Percentiles rank a stretch among this genome's conserved stretches.
Conservation (phyloP, 2,797 vertebrate genomes). For the Sebastolobus alascanus region DNA sequence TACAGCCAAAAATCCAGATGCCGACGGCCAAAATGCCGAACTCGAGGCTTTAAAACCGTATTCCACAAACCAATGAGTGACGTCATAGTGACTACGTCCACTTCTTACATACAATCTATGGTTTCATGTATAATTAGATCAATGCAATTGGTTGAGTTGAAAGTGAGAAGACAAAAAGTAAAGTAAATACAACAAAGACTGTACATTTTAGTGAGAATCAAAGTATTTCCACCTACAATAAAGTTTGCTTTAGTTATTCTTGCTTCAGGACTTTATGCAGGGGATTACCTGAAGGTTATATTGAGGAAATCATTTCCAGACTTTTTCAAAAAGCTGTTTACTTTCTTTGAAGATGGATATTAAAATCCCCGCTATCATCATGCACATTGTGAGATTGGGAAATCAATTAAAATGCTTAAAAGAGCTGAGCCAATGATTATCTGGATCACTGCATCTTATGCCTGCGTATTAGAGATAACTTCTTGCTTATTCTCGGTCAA, state of each 20-base stretch:
- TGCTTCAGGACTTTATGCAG: background rate
- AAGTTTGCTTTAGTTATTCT: background rate
- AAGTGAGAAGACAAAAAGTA: background rate
- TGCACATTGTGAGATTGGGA: constrained; percentile 9
- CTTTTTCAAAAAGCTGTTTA: constrained; percentile 11
- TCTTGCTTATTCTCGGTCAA: background rate
- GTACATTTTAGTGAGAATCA: background rate
- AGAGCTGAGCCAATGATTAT: constrained; percentile 16
- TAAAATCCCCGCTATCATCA: constrained; percentile 21
- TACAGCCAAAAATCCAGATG: too few species aligned
- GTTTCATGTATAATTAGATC: background rate
- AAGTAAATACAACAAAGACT: constrained; percentile 14
- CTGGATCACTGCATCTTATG: background rate
- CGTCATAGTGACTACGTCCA: too few species aligned
- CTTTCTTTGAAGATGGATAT: constrained; percentile 33
- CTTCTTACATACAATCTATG: too few species aligned
- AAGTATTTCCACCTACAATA: background rate
- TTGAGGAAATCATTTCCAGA: constrained; percentile 24
- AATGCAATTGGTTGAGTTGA: background rate
- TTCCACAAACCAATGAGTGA: too few species aligned
- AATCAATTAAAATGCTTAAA: constrained; percentile 34
- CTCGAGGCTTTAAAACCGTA: too few species aligned
- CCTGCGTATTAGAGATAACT: constrained; percentile 15
- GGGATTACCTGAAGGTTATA: constrained; percentile 21
- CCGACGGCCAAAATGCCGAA: too few species aligned